Percentiles rank a stretch among this genome's conserved stretches.
Conservation (phyloP, 2,113 vertebrate species). For the Mustelus asterias region DNA sequence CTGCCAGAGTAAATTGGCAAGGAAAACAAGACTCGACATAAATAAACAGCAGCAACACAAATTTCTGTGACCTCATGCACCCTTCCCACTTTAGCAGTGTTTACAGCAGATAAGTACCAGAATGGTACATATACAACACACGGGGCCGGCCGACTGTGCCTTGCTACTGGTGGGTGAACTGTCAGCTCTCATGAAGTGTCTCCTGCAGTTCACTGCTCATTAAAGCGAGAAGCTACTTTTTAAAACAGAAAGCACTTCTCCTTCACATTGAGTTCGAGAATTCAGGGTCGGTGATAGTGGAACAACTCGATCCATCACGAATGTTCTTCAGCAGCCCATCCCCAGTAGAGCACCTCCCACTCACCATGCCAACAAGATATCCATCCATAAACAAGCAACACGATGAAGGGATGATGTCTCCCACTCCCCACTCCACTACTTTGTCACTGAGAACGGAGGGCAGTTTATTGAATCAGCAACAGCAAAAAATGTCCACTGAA, state of each 20-base stretch:
- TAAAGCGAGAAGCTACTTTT: neutral
- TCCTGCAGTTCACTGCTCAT: neutral
- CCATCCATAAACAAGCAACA: neutral
- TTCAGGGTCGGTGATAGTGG: neutral
- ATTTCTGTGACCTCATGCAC: neutral
- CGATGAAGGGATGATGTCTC: neutral
- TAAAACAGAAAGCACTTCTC: neutral
- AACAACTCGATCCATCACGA: neutral
- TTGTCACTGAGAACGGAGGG: neutral
- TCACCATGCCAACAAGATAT: neutral
- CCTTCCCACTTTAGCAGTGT: neutral
- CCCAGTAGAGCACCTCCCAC: neutral
- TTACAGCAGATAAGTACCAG: neutral
- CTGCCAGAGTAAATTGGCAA: neutral
- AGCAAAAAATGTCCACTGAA: neutral
- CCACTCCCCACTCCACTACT: neutral
- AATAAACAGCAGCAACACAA: neutral
- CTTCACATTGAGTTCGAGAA: neutral
- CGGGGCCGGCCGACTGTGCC: neutral
- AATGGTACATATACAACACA: neutral
- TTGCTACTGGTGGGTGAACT: neutral
- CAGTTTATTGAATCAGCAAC: neutral
- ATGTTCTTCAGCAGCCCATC: neutral
- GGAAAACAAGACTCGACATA: neutral
- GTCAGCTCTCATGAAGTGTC: neutral